These are phyloP conservation scores for Zaprionus lachaisei DNA, from an alignment of 1,140 invertebrate species.

Conservation along the genomic window DNA sequence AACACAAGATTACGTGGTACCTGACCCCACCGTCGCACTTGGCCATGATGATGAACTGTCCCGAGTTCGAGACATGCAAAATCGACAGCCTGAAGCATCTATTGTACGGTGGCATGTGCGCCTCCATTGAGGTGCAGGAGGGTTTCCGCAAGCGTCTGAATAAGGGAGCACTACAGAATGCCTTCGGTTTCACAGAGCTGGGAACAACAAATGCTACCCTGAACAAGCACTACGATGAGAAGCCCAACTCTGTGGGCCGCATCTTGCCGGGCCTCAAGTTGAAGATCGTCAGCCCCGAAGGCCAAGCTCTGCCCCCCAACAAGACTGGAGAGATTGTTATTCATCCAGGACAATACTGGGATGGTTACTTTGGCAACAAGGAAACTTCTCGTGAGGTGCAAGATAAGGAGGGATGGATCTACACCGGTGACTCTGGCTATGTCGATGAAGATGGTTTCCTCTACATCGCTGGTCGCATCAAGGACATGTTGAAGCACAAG, in stretches of 20 bases:
- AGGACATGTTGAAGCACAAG: conserved; percentile 90
- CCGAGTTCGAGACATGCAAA: conserved; percentile 21
- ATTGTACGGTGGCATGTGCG: conserved; percentile 32
- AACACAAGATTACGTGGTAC: conserved; percentile 42
- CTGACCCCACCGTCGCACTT: conserved; percentile 19
- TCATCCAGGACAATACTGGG: conserved; percentile 45
- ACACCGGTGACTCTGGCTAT: conserved; percentile 89
- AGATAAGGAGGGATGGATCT: conserved; percentile 88
- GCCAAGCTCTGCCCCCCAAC: conserved; percentile 85
- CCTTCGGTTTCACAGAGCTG: conserved; percentile 41
- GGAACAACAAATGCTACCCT: conserved; percentile 21
- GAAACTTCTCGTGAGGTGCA: conserved; percentile 86
- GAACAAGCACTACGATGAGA: conserved; percentile 39
- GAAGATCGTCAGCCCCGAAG: conserved; percentile 85
- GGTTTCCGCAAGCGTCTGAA: conserved; percentile 24
- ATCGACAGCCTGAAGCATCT: conserved; percentile 26
- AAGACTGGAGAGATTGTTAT: conserved; percentile 89
- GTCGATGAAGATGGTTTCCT: conserved; percentile 88
- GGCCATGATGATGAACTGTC: conserved; percentile 27
- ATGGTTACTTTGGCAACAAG: conserved; percentile 84
- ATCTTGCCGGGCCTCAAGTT: conserved; percentile 58
- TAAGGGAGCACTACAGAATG: conserved; percentile 19
- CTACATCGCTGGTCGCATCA: conserved; percentile 89
- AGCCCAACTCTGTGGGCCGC: conserved; percentile 40
- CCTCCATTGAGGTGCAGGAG: conserved; percentile 27